Conservation (phyloP, 2,888 invertebrate genomes). For the Mactromeris polynyma region DNA sequence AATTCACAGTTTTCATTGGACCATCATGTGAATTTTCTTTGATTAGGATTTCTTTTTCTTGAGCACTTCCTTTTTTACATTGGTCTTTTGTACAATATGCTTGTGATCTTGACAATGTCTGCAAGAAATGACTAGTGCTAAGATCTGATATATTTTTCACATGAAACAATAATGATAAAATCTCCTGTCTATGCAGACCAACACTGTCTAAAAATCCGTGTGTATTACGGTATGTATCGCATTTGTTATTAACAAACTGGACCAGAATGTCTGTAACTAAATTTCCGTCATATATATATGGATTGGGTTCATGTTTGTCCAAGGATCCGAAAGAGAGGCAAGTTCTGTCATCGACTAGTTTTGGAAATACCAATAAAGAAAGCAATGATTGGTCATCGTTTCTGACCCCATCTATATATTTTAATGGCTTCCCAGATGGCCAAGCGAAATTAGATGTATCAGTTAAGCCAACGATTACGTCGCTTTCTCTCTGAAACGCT, state of each 20-base stretch:
- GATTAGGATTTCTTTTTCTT: neutral
- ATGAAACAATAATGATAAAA: slow-evolving; percentile 78
- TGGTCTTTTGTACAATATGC: slow-evolving; percentile 28
- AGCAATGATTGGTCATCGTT: neutral
- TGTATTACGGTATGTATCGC: slow-evolving; percentile 74
- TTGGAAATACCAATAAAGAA: slow-evolving; percentile 66
- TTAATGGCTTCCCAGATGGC: slow-evolving; percentile 62
- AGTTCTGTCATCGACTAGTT: slow-evolving; percentile 71
- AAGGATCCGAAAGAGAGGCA: slow-evolving; percentile 70
- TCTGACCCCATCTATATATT: neutral
- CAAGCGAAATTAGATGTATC: slow-evolving; percentile 61
- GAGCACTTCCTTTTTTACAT: slow-evolving; percentile 26
- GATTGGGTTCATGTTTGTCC: slow-evolving; percentile 28
- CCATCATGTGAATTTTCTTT: neutral
- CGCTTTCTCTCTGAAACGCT: slow-evolving; percentile 65
- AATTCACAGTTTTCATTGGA: slow-evolving; percentile 5
- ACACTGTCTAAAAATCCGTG: slow-evolving; percentile 73
- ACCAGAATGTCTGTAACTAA: slow-evolving; percentile 59
- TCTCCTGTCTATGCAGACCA: slow-evolving; percentile 80
- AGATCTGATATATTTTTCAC: slow-evolving; percentile 69
- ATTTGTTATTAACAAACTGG: slow-evolving; percentile 79
- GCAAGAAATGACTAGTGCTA: slow-evolving; percentile 56
- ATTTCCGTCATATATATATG: slow-evolving; percentile 60
- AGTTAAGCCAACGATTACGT: slow-evolving; percentile 65
- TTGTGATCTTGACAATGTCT: neutral